Base-by-base conservation (phyloP, 2,888 invertebrate genomes). In the Euproctis similis region DNA sequence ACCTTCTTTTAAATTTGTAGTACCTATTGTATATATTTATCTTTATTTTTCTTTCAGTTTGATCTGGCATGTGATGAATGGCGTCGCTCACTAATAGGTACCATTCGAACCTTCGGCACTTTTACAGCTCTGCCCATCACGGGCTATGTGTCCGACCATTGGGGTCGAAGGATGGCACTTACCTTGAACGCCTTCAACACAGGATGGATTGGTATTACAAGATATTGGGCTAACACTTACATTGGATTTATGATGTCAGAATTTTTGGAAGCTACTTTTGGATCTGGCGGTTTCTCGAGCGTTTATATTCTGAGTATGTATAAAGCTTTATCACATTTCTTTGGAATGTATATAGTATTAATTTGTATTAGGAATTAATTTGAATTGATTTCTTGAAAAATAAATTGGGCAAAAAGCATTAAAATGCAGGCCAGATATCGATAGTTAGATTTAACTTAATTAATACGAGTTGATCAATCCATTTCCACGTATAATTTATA, bases 121-220 rank as follows among this genome's bases (percentile, higher is more conserved):
- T 85, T 91, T 47, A 64, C 88, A 23, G 89, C 90, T 1, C 75
- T 91, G 32, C 89, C 90, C 1, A 69, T 90, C 31, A 87, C 89
- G 1, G 92, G 92, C 18, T 86, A 86, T 42, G 61, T 92, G 18
- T 92, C 92, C 0, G 92, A 92, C 70, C 88, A 86, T 84, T 92
- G 84, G 71, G 91, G 91, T 1, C 77, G 91, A 23, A 82, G 87
- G 35, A 75, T 84, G 1, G 78, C 88, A 1, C 72, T 90, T 34
- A 74, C 87, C 10, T 53, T 86, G 40, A 86, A 86, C 35, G 85
- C 87, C 36, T 64, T 87, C 37, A 63, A 88, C 34, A 87, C 88
- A 4, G 88, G 87, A 8, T 60, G 89, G 46, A 70, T 89, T 23
- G 93, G 93, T 3, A 49, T 89, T 10, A 55, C 87, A 5, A 86